These are phyloP conservation scores for Macrocentrus cingulum DNA, from an alignment of 1,140 invertebrate species.

Conservation along the genomic window DNA sequence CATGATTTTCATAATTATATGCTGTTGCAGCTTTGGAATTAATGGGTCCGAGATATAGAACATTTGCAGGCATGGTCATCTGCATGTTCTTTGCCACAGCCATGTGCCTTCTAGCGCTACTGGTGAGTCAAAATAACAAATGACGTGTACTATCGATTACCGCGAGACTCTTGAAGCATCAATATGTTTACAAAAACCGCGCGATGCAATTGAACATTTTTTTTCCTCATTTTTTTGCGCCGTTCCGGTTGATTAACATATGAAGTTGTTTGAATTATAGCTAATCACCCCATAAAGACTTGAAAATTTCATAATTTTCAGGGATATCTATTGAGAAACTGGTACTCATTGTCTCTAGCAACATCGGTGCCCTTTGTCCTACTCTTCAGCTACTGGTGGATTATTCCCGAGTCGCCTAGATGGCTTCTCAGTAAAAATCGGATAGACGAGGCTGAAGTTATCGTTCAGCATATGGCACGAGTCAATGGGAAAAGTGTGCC, in stretches of 20 bases:
- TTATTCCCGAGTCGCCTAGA: conserved; percentile 70
- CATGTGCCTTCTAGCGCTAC: conserved; percentile 66
- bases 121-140: conserved; percentile 51
- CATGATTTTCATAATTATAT: conserved; percentile 10
- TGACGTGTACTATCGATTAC: too few species aligned
- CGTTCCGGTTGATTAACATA: too few species aligned
- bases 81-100: conserved; percentile 70
- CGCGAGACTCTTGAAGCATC: too few species aligned
- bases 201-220: too few species aligned
- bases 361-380: conserved; percentile 71
- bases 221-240: too few species aligned
- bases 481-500: conserved; percentile 61
- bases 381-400: conserved; percentile 66
- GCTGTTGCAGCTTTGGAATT: conserved; percentile 62
- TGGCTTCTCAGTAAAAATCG: conserved; percentile 67
- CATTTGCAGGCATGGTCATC: conserved; percentile 69
- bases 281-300: too few species aligned
- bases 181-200: too few species aligned
- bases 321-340: conserved; percentile 66
- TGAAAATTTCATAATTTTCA: too few species aligned
- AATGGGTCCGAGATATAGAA: conserved; percentile 69
- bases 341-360: conserved; percentile 68
- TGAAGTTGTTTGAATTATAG: too few species aligned
- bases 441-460: conserved; percentile 63
- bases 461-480: conserved; percentile 63